Percentiles rank a stretch among this genome's conserved stretches.
phyloP scores from a whole-genome alignment of 2,797 vertebrate genomes.

The Centroberyx gerrardi region DNA sequence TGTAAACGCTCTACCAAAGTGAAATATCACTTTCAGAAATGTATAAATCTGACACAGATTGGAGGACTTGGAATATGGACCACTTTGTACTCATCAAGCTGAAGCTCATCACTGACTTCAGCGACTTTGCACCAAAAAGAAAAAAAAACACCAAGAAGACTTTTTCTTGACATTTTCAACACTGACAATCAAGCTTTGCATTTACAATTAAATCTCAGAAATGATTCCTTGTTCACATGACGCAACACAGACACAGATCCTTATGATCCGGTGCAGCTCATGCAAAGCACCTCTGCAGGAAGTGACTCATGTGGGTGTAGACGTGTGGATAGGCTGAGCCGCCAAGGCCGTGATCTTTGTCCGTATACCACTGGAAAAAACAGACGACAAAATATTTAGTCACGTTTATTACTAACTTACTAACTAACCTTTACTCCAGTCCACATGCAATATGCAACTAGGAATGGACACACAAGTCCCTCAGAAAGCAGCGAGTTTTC shows the following conservation, averaged over 20 bases:
- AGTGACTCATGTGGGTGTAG: slow-evolving; percentile 95
- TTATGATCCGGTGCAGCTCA: slow-evolving; percentile 41
- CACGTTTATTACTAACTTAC: neutral
- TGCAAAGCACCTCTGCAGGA: slow-evolving; percentile 91
- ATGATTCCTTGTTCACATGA: slow-evolving; percentile 18
- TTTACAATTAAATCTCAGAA: no score
- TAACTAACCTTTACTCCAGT: no score
- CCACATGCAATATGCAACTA: neutral
- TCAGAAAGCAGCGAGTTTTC: no score
- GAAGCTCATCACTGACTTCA: no score
- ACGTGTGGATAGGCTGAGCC: slow-evolving; percentile 92
- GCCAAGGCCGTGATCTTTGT: slow-evolving; percentile 91
- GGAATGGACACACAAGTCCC: no score
- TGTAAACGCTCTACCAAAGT: no score
- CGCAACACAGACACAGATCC: neutral
- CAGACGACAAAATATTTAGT: slow-evolving; percentile 30
- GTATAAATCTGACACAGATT: neutral
- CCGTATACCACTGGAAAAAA: slow-evolving; percentile 94
- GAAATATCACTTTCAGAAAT: no score
- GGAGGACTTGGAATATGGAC: neutral
- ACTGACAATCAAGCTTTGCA: no score
- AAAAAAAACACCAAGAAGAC: neutral
- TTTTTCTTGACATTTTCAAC: neutral
- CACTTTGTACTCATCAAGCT: neutral
- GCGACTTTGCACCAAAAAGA: no score